A percentile compares a stretch with the other conserved stretches of the same genome.
Conservation (phyloP, 2,113 vertebrate genomes). For the Myotis lucifugus region DNA sequence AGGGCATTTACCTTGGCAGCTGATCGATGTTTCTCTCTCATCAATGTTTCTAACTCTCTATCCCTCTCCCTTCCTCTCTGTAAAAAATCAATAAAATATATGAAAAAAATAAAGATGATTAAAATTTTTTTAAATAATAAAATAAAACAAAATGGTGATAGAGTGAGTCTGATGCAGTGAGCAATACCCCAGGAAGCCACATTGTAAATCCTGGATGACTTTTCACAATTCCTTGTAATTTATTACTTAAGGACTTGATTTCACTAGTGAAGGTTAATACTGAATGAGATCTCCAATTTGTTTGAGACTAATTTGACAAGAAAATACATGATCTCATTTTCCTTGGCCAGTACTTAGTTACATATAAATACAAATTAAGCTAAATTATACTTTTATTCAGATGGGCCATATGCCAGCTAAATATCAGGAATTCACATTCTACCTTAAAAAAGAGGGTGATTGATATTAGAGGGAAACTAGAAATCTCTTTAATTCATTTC, state of each 20-base stretch:
- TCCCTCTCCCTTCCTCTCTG: too few species aligned
- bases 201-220: not conserved
- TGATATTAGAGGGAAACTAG: not conserved
- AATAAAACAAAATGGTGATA: not conserved
- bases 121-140: too few species aligned
- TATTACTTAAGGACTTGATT: not conserved
- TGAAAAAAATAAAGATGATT: too few species aligned
- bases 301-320: not conserved
- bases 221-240: not conserved
- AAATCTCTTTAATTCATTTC: not conserved
- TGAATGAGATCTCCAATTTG: not conserved
- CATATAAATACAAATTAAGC: not conserved
- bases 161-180: not conserved
- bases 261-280: not conserved
- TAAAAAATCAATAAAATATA: too few species aligned
- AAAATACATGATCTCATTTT: not conserved
- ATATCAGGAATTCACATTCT: not conserved
- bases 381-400: not conserved
- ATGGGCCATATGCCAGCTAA: not conserved
- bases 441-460: not conserved
- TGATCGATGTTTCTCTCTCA: too few species aligned
- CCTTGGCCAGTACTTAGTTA: not conserved
- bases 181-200: not conserved
- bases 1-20: too few species aligned
- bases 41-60: too few species aligned